Evolutionary conservation across 2,888 invertebrate genomes (phyloP).

Genomic region (Eristalis tenax): DNA sequence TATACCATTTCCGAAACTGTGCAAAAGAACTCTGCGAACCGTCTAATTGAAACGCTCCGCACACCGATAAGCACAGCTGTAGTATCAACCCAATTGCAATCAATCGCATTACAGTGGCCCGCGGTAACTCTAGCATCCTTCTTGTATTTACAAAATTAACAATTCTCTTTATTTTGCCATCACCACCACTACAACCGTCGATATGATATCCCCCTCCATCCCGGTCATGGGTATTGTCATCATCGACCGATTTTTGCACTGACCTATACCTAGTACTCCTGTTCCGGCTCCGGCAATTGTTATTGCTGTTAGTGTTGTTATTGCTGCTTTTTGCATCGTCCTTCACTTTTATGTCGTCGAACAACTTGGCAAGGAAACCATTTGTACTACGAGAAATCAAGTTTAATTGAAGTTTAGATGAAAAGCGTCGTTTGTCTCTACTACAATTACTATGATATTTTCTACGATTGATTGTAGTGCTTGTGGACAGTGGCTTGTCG

Average conservation of each 20-base stretch:
- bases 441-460: slow-evolving; percentile 71
- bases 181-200: slow-evolving; percentile 72
- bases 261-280: slow-evolving; percentile 55
- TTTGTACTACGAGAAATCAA: slow-evolving; percentile 69
- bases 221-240: slow-evolving; percentile 66
- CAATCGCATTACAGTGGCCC: slow-evolving; percentile 46
- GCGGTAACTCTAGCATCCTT: slow-evolving; percentile 42
- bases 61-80: slow-evolving; percentile 76
- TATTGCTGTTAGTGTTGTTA: slow-evolving; percentile 6
- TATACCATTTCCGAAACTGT: slow-evolving; percentile 96
- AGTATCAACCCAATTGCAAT: slow-evolving; percentile 67
- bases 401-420: slow-evolving; percentile 71
- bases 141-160: slow-evolving; percentile 57
- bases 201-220: background rate
- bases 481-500: slow-evolving; percentile 62
- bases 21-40: slow-evolving; percentile 94
- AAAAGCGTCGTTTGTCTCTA: slow-evolving; percentile 55
- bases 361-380: slow-evolving; percentile 64
- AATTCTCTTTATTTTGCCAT: slow-evolving; percentile 70
- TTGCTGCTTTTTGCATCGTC: slow-evolving; percentile 36
- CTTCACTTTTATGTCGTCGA: slow-evolving; percentile 24
- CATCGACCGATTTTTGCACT: slow-evolving; percentile 45
- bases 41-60: slow-evolving; percentile 89
- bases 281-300: background rate
- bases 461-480: slow-evolving; percentile 52